phyloP scores from a whole-genome alignment of 2,888 invertebrate genomes.

The Lycophotia porphyrea region DNA sequence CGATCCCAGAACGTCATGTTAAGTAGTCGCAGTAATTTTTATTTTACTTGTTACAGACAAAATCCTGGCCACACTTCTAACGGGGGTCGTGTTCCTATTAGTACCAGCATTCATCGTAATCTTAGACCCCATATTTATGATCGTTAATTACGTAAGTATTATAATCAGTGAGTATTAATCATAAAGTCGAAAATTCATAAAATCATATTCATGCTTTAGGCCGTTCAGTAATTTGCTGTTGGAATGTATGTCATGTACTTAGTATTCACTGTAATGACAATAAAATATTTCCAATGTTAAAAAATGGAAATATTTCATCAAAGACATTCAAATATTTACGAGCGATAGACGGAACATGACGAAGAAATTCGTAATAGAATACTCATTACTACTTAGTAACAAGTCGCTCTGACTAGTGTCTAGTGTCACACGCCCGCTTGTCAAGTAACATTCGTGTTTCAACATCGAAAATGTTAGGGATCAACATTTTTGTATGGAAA shows the following conservation, averaged over 20 bases:
- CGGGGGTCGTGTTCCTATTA: slow-evolving; percentile 59
- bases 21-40: neutral
- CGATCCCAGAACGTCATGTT: too few species aligned
- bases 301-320: too few species aligned
- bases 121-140: slow-evolving; percentile 62
- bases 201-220: neutral
- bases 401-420: too few species aligned
- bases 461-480: too few species aligned
- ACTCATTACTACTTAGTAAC: too few species aligned
- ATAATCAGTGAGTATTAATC: neutral
- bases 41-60: slow-evolving; percentile 56
- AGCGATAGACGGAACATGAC: too few species aligned
- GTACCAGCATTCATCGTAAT: slow-evolving; percentile 58
- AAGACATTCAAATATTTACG: too few species aligned
- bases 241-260: neutral
- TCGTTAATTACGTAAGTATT: slow-evolving; percentile 70
- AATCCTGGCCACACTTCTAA: slow-evolving; percentile 37
- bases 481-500: too few species aligned
- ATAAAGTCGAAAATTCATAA: neutral
- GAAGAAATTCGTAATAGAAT: too few species aligned
- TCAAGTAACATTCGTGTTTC: too few species aligned
- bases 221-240: neutral
- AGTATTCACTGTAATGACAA: neutral
- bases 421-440: too few species aligned
- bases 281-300: too few species aligned